These are phyloP conservation scores for Varecia variegata DNA, from an alignment of 2,797 vertebrate genomes.

Conservation along the genomic window DNA sequence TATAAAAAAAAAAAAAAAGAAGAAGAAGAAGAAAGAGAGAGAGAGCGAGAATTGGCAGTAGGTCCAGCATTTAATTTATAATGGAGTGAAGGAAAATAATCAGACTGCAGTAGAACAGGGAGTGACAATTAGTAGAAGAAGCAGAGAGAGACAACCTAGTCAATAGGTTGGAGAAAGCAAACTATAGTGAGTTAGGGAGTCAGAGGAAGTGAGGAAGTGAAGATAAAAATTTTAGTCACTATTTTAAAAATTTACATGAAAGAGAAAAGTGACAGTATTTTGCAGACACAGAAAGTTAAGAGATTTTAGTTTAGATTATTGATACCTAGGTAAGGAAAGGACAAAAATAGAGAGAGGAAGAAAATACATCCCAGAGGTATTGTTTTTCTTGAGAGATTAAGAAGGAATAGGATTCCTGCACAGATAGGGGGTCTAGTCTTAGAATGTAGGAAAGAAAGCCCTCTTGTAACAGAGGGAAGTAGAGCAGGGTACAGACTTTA, in stretches of 20 bases:
- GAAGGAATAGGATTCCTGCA: not conserved
- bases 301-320: not conserved
- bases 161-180: not conserved
- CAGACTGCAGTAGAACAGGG: not conserved
- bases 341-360: not conserved
- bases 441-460: not conserved
- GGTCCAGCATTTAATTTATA: not conserved
- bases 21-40: not conserved
- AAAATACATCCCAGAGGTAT: not conserved
- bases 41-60: not conserved
- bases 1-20: too few species aligned
- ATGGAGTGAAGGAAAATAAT: not conserved
- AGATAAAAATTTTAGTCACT: not conserved
- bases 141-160: not conserved
- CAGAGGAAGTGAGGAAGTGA: not conserved
- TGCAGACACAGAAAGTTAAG: not conserved
- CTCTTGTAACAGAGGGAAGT: not conserved
- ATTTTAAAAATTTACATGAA: not conserved
- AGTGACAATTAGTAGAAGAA: not conserved
- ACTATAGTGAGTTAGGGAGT: not conserved
- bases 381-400: not conserved
- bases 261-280: not conserved
- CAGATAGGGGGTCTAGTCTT: not conserved
- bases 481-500: not conserved
- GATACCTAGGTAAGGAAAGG: not conserved